Conservation (phyloP, 1,140 invertebrate genomes). For the Conus ventricosus region DNA sequence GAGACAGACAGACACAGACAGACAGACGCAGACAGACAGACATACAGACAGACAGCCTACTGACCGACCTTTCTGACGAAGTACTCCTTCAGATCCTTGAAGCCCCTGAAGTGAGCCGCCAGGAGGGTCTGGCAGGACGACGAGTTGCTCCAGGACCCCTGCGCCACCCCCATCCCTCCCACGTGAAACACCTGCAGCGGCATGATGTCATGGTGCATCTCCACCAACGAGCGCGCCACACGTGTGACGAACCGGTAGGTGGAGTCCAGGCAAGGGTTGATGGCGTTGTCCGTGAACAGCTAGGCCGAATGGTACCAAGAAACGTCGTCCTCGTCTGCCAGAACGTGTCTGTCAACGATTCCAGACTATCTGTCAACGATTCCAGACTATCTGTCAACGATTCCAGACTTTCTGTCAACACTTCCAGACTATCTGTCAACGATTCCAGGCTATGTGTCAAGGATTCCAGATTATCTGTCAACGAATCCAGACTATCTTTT, state of each 20-base stretch:
- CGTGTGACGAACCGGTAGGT: constrained; percentile 60
- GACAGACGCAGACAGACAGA: too few species aligned
- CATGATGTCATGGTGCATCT: constrained; percentile 55
- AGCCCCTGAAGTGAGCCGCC: constrained; percentile 30
- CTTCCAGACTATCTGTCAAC: too few species aligned
- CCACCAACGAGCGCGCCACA: constrained; percentile 49
- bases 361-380: too few species aligned
- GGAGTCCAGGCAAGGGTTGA: constrained; percentile 67
- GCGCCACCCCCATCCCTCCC: constrained; percentile 69
- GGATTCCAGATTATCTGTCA: too few species aligned
- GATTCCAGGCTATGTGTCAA: too few species aligned
- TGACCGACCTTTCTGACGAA: constrained; percentile 45
- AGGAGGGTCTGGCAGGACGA: constrained; percentile 50
- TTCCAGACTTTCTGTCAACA: too few species aligned
- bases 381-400: too few species aligned
- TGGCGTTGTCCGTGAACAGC: constrained; percentile 63
- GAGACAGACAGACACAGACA: too few species aligned
- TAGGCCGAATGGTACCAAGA: constrained; percentile 63
- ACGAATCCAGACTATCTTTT: too few species aligned
- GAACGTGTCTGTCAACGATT: constrained; percentile 35
- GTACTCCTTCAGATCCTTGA: constrained; percentile 44
- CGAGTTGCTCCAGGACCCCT: constrained; percentile 59
- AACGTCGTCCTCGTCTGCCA: constrained; percentile 57
- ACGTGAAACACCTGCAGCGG: constrained; percentile 67
- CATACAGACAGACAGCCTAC: too few species aligned